phyloP scores from a whole-genome alignment of 1,140 invertebrate species.

The Nixonia krombeini region DNA sequence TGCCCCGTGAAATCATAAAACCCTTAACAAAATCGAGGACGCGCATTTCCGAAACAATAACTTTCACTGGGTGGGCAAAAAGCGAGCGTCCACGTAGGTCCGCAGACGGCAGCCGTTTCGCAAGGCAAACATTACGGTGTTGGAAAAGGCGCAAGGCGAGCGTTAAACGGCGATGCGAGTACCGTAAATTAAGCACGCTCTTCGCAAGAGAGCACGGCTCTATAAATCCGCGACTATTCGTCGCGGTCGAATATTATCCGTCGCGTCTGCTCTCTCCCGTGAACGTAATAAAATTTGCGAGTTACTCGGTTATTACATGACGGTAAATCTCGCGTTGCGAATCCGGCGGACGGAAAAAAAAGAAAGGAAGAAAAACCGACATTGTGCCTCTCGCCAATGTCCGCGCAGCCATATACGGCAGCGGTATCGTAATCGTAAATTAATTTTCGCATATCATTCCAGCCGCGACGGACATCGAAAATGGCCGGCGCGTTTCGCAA shows the following conservation, averaged over 20 bases:
- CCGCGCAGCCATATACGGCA: too few species aligned
- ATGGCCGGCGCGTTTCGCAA: not conserved
- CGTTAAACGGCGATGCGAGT: not conserved
- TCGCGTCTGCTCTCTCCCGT: slow-evolving; percentile 1
- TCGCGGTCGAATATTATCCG: slow-evolving; percentile 16
- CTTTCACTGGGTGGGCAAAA: not conserved
- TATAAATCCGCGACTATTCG: slow-evolving; percentile 6
- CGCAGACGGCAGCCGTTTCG: not conserved
- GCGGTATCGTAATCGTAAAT: too few species aligned
- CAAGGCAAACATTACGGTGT: not conserved
- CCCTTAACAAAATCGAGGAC: not conserved
- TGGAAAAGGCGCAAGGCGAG: not conserved
- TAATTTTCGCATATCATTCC: too few species aligned
- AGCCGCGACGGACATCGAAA: too few species aligned
- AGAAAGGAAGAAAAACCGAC: too few species aligned
- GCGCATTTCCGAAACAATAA: not conserved
- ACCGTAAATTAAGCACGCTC: too few species aligned
- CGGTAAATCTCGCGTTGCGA: slow-evolving; percentile 12
- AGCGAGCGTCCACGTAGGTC: not conserved
- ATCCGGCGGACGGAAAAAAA: too few species aligned
- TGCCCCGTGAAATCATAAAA: not conserved
- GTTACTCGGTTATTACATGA: slow-evolving; percentile 24
- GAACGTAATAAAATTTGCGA: slow-evolving; percentile 9
- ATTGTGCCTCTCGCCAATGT: too few species aligned
- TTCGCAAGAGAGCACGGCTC: not conserved